Evolutionary conservation across 2,888 invertebrate species (phyloP), one percentile per base, ranked within the genome.

Genomic region (Penaeus monodon): DNA sequence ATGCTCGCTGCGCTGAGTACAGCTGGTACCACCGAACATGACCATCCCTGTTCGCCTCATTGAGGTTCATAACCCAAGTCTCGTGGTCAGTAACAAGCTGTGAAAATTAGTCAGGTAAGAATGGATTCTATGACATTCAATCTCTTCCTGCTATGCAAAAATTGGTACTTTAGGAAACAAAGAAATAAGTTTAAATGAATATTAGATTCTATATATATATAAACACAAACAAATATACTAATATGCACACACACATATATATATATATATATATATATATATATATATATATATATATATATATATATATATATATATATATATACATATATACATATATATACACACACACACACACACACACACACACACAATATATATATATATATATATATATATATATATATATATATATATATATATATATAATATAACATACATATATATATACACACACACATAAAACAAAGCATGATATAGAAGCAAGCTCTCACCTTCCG

Each of bases 51-150:
- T 99, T 99, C 0, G 98, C 98, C 92, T 97, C 97, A 91, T 97
- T 96, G 87, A 99, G 93, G 92, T 99, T 98, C 96, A 98, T 96
- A 78, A 97, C 96, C 97, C 98, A 98, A 0, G 97, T 97, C 92
- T 98, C 98, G 92, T 98, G 98, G 93, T 99, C 98, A 29, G 98
- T 95, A 33, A 99, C 97, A 92, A 96, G 94, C 96, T 96, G 92
- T 84, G 92, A 93, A 90, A 66, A 82, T 90, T 85, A 24, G 33
- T 20, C 65, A n/a, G 17, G 10, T 57, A 57, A 20, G 38, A 22
- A 14, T 74, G 24, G 24, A 73, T 33, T 22, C 22, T 29, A 73
- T 33, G 7, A 20, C 2, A 17, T 73, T 73, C 24, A 73, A 20
- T 73, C 17, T 27, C 20, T 33, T 74, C 20, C 12, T 27, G 27